Evolutionary conservation across 2,797 vertebrate species (phyloP), one percentile per base, ranked within the genome.

Genomic region (Leptatherina wallacei): DNA sequence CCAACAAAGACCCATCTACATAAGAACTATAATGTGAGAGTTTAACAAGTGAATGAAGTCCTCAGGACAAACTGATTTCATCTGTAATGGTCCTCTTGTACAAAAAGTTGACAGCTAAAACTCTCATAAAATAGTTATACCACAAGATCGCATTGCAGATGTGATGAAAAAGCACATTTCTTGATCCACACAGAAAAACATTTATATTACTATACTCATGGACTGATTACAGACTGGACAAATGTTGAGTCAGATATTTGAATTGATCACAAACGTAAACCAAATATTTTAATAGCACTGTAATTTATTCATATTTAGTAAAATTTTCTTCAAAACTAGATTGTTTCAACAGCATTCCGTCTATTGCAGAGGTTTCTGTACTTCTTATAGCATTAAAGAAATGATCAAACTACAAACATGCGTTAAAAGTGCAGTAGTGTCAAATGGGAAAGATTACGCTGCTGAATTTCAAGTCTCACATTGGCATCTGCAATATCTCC

Each of bases 351-450:
- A 49, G 47, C 3, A 3, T 11, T 22, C n/a, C 10, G 47, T 47
- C 2, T n/a, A 47, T 49, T 67, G 61, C 61, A n/a, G 27, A 52
- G 62, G 42, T 81, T n/a, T 32, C 29, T 32, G 29, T 18, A 56
- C 5, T 30, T 59, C 36, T 61, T 38, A 35, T 65, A 24, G 38
- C 61, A 66, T 69, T 20, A 24, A 12, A 84, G 69, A 32, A 80
- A 74, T 72, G 72, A 87, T 40, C 84, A 71, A 27, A 54, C 51
- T 54, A 27, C 24, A 24, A 52, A 52, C 4, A 52, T 44, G 79
- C 62, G 69, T 76, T 73, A 87, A 82, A 83, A 77, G 61, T 62
- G 73, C 49, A 83, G 72, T 20, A 67, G 68, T 70, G 70, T 84
- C 72, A 83, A 73, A 80, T 67, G 54, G 64, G 59, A 81, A 66